A percentile compares a stretch with the other conserved stretches of the same genome.
Conservation (phyloP, 2,888 invertebrate genomes). For the Andrena hattorfiana region DNA sequence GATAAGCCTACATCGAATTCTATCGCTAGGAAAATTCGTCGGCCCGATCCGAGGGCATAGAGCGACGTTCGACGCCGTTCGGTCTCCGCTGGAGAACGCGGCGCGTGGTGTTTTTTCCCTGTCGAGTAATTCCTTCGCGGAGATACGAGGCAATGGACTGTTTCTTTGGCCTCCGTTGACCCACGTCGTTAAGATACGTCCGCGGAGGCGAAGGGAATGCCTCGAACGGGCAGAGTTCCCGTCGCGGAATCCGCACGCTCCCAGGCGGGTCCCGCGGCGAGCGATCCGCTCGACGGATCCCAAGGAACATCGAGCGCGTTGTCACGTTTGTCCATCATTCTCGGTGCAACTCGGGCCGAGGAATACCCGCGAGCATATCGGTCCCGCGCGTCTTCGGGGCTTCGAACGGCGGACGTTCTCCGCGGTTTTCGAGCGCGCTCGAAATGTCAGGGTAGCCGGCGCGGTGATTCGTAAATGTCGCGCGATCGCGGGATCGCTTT, state of each 20-base stretch:
- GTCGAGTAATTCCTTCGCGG: slow-evolving; percentile 65
- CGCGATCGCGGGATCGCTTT: slow-evolving; percentile 9
- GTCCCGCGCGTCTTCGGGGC: background rate
- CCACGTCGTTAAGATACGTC: slow-evolving; percentile 73
- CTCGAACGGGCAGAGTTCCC: slow-evolving; percentile 15
- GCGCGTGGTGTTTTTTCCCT: slow-evolving; percentile 60
- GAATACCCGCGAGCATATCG: background rate
- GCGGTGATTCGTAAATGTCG: slow-evolving; percentile 7
- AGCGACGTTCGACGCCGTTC: slow-evolving; percentile 47
- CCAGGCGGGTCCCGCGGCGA: slow-evolving; percentile 32
- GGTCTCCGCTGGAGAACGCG: slow-evolving; percentile 44
- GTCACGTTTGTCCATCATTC: slow-evolving; percentile 16
- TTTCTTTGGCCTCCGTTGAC: slow-evolving; percentile 72
- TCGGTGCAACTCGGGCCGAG: slow-evolving; percentile 5
- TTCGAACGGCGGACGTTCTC: background rate
- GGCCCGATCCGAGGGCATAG: slow-evolving; percentile 1
- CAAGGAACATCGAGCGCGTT: background rate
- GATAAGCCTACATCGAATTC: slow-evolving; percentile 51
- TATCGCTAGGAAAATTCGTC: slow-evolving; percentile 48
- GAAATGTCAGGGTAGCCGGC: slow-evolving; percentile 18
- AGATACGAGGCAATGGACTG: slow-evolving; percentile 71
- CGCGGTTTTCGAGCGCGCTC: background rate
- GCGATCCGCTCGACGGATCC: background rate
- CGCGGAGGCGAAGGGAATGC: slow-evolving; percentile 30
- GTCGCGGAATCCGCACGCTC: slow-evolving; percentile 49